Percentiles rank a stretch among this genome's conserved stretches.
These are phyloP conservation scores for Pangasianodon gigas DNA, from an alignment of 2,113 vertebrate genomes.

Conservation along the genomic window DNA sequence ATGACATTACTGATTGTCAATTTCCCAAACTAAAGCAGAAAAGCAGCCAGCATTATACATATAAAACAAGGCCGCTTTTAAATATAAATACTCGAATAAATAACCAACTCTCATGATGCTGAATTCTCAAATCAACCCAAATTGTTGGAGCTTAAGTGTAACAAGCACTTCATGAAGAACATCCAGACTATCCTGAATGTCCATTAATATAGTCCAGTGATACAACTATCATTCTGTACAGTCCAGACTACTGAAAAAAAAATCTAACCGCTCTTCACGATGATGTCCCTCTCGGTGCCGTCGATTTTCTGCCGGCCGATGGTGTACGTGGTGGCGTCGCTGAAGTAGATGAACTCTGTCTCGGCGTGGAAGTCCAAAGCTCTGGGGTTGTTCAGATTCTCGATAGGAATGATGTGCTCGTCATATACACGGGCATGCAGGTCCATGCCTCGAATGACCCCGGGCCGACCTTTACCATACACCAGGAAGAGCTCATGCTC, in stretches of 20 bases:
- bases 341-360: constrained; percentile 93
- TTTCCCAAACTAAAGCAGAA: neutral
- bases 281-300: constrained; percentile 88
- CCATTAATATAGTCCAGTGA: neutral
- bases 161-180: neutral
- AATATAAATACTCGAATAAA: neutral
- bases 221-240: neutral
- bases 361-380: constrained; percentile 93
- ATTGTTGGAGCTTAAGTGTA: neutral
- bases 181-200: neutral
- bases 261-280: constrained; percentile 87
- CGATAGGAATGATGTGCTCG: constrained; percentile 97
- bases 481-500: constrained; percentile 95
- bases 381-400: constrained; percentile 96
- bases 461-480: constrained; percentile 92
- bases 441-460: constrained; percentile 96
- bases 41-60: neutral
- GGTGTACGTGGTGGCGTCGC: constrained; percentile 93
- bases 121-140: too few species aligned
- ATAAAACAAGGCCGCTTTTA: neutral
- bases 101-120: neutral
- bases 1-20: neutral
- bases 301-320: constrained; percentile 97
- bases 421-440: constrained; percentile 92
- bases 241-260: neutral